These are phyloP conservation scores for Procambarus clarkii DNA, from an alignment of 1,140 invertebrate species.

Conservation along the genomic window DNA sequence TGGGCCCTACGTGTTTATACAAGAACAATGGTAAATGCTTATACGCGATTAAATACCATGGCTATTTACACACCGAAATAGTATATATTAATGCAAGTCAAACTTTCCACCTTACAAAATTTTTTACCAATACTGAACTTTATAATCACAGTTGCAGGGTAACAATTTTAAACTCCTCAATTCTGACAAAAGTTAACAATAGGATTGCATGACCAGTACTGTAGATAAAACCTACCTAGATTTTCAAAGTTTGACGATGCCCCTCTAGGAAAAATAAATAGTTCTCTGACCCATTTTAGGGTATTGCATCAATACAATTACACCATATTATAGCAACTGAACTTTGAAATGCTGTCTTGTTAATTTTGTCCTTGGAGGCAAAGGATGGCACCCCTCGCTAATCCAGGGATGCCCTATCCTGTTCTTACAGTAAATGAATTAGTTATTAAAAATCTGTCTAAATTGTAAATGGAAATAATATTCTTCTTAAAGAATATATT, in stretches of 20 bases:
- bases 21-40: conserved; percentile 69
- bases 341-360: conserved; percentile 1
- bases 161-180: conserved; percentile 9
- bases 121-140: conserved; percentile 18
- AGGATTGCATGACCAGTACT: background rate
- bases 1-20: conserved; percentile 69
- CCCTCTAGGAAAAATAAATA: conserved; percentile 24
- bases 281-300: conserved; percentile 28
- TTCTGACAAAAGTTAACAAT: background rate
- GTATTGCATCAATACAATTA: conserved; percentile 49
- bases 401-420: conserved; percentile 10
- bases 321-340: conserved; percentile 49
- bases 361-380: conserved; percentile 30
- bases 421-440: background rate
- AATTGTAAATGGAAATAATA: conserved; percentile 10
- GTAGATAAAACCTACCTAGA: conserved; percentile 12
- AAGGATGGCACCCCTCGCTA: conserved; percentile 9
- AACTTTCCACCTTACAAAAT: conserved; percentile 46
- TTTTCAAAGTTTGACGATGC: conserved; percentile 11
- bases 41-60: conserved; percentile 67
- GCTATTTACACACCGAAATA: conserved; percentile 66
- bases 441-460: conserved; percentile 5
- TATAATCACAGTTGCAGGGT: conserved; percentile 56
- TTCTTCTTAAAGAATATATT: conserved; percentile 4
- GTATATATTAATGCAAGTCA: conserved; percentile 59